Base-by-base conservation (phyloP, 2,888 invertebrate species). In the Tholera decimalis region DNA sequence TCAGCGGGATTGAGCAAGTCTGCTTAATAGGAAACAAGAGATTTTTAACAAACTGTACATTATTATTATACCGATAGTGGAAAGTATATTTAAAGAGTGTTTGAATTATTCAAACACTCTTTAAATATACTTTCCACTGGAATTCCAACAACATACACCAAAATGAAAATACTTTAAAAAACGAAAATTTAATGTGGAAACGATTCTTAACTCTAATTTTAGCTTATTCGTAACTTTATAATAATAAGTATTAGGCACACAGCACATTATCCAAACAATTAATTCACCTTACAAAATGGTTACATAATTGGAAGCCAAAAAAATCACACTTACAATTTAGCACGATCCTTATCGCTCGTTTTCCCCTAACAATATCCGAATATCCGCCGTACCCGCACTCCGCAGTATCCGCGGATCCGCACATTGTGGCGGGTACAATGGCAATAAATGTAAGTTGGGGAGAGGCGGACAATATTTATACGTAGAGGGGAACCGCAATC, bases 371-470 rank as follows among this genome's bases (percentile, higher is more conserved):
- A 79, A 82, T 83, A 83, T 84, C 84, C 77, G 79, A 67, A 64
- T 66, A 75, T 68, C 73, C 72, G 64, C 59, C 57, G 47, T 47
- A 74, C 67, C 80, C 76, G 68, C 63, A 57, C 65, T 67, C 79
- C 74, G 69, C 60, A 54, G 66, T 67, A 77, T 73, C 72, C 70
- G 64, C 65, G 57, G 58, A 73, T 64, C 73, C 70, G 72, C 73
- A 82, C 79, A 63, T 33, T 80, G 81, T 82, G 81, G 82, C 79
- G 80, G 78, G 79, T 77, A 85, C 85, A 85, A 72, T 73, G 73
- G 71, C 76, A 84, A 83, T 84, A 80, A 79, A 78, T 80, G 84
- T 84, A 82, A 84, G 83, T 72, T 65, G 44, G 80, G 83, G 78
- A 60, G 73, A 67, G 63, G 50, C 39, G 65, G 58, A 63, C 68